Evolutionary conservation across 2,113 vertebrate genomes (phyloP).

Genomic region (Trachemys scripta): DNA sequence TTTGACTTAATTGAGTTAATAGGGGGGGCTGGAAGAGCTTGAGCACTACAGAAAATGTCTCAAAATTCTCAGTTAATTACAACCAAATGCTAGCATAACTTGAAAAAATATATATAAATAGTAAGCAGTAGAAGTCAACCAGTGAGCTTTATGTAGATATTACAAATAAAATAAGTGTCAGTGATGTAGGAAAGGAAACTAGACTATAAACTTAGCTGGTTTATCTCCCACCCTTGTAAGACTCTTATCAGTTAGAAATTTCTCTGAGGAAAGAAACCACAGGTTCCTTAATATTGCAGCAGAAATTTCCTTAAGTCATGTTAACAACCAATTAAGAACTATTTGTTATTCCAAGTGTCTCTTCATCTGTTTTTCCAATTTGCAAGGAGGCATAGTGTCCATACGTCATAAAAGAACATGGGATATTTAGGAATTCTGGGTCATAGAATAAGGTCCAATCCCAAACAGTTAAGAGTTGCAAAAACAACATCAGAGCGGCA

Average conservation of each 20-base stretch:
- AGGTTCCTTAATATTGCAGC: not conserved
- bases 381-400: not conserved
- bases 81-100: conserved; percentile 15
- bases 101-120: not conserved
- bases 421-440: not conserved
- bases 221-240: not conserved
- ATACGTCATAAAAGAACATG: fast-evolving
- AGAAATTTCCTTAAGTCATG: not conserved
- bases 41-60: not conserved
- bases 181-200: not conserved
- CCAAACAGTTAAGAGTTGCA: not conserved
- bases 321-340: not conserved
- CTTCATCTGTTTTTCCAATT: not conserved
- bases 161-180: not conserved
- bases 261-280: not conserved
- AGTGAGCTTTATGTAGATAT: not conserved
- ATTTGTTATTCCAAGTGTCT: not conserved
- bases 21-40: fast-evolving
- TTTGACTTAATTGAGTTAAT: not conserved
- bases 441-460: not conserved
- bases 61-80: not conserved
- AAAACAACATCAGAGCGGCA: not conserved
- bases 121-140: not conserved
- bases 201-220: not conserved
- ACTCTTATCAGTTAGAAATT: not conserved